phyloP scores from a whole-genome alignment of 2,113 vertebrate species.

The Chloropsis hardwickii region DNA sequence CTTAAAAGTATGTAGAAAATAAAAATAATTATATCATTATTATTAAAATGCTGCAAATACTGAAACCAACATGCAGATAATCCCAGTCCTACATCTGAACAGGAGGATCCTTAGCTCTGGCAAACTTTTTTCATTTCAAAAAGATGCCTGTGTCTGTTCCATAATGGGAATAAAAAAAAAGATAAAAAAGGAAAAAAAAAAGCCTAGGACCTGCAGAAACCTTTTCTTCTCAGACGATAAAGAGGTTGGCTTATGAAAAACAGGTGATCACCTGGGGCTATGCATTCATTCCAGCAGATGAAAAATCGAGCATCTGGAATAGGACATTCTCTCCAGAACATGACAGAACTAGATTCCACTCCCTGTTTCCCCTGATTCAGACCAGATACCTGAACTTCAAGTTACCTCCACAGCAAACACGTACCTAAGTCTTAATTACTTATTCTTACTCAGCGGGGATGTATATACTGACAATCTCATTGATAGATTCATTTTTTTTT shows the following conservation, averaged over 20 bases:
- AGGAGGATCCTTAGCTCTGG: neutral
- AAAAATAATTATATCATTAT: neutral
- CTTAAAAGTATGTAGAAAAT: neutral
- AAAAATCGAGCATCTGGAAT: neutral
- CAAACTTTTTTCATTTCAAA: neutral
- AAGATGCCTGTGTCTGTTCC: neutral
- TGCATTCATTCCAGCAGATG: conserved; percentile 27
- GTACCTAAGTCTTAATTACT: neutral
- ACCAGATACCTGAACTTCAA: conserved; percentile 22
- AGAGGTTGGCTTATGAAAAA: neutral
- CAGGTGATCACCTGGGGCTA: neutral
- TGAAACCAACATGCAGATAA: neutral
- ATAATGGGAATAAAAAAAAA: neutral
- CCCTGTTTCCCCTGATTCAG: neutral
- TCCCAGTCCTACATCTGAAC: neutral
- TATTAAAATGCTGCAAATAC: neutral
- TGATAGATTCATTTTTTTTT: neutral
- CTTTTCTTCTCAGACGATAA: neutral
- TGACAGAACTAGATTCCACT: conserved; percentile 12
- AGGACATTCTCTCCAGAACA: neutral
- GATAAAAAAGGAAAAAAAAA: neutral
- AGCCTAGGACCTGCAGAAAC: neutral
- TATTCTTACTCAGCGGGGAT: neutral
- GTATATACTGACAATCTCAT: neutral
- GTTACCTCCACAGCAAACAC: conserved; percentile 9